Base-by-base conservation (phyloP, 53 echinoderm and acorn worm genomes). In the Luidia sarsii region DNA sequence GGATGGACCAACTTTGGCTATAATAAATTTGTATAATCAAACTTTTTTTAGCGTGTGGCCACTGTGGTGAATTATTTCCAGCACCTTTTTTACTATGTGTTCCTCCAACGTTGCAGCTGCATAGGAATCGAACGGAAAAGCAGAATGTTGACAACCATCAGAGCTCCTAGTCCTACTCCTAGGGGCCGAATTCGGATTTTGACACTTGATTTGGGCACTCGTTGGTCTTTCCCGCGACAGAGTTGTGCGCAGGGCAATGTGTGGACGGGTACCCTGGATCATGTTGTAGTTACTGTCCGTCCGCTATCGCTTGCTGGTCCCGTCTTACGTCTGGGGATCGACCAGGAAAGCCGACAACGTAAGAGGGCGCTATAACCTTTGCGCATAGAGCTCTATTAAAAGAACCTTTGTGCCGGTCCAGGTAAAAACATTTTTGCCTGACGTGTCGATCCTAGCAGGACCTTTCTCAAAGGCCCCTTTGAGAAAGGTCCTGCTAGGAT, bases 61-160 rank as follows among this genome's bases (percentile, higher is more conserved):
- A n/a, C n/a, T n/a, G n/a, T n/a, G n/a, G n/a, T n/a, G n/a, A n/a
- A n/a, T n/a, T n/a, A n/a, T n/a, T n/a, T n/a, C n/a, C n/a, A n/a
- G n/a, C 1, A 77, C 77, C 77, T 77, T 77, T 14, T 1, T 77
- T 61, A 20, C 77, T 59, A 36, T 77, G 30, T 61, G 77, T 77
- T 77, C 61, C 77, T 77, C 77, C 77, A 77, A 77, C 61, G 77
- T 45, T 77, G 77, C 77, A 77, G 77, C 33, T 45, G 48, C 61
- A 61, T 30, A 77, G 45, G 27, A 77, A 61, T 77, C 77, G 32
- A 61, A 77, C 11, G 61, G 27, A 32, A 60, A 77, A 46, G 61
- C 77, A 77, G 77, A 59, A 77, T 77, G 20, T 49, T 46, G 36
- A 30, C 20, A 31, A 61, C 55, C 60, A 45, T 32, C 45, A n/a